Evolutionary conservation across 2,888 invertebrate genomes (phyloP).

Genomic region (Coelinius sp.): DNA sequence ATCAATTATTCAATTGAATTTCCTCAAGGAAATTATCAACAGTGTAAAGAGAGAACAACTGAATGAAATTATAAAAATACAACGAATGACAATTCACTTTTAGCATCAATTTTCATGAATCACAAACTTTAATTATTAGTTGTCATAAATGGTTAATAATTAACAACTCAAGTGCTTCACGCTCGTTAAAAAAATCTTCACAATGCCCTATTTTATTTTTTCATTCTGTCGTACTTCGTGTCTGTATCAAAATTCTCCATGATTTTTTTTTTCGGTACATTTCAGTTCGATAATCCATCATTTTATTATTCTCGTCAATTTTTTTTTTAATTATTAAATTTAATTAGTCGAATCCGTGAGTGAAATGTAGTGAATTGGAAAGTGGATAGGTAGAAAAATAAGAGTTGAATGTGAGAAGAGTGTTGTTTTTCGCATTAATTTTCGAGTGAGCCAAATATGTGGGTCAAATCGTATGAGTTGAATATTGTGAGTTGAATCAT

Average conservation of each 20-base stretch:
- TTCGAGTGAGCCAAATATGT: not conserved
- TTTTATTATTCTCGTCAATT: slow-evolving; percentile 19
- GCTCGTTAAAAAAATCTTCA: slow-evolving; percentile 26
- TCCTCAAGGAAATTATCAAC: not conserved
- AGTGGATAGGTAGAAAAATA: slow-evolving; percentile 12
- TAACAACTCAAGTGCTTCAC: slow-evolving; percentile 26
- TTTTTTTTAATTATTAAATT: slow-evolving; percentile 17
- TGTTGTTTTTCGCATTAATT: not conserved
- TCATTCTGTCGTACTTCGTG: slow-evolving; percentile 37
- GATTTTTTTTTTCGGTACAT: slow-evolving; percentile 25
- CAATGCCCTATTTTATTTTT: slow-evolving; percentile 32
- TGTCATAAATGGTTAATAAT: slow-evolving; percentile 29
- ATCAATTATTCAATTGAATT: not conserved
- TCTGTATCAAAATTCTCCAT: slow-evolving; percentile 25
- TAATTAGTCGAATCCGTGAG: slow-evolving; percentile 21
- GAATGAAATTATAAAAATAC: slow-evolving; percentile 44
- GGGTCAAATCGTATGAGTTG: too few species aligned
- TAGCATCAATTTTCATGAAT: slow-evolving; percentile 8
- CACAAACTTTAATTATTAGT: slow-evolving; percentile 31
- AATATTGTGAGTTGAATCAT: too few species aligned
- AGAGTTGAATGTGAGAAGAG: not conserved
- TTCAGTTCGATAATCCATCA: slow-evolving; percentile 30
- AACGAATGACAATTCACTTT: slow-evolving; percentile 41
- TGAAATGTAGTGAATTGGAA: not conserved
- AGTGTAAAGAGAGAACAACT: slow-evolving; percentile 27